A percentile compares a stretch with the other conserved stretches of the same genome.
Evolutionary conservation across 2,888 invertebrate species (phyloP).

Genomic region (Phaonia tiefii): DNA sequence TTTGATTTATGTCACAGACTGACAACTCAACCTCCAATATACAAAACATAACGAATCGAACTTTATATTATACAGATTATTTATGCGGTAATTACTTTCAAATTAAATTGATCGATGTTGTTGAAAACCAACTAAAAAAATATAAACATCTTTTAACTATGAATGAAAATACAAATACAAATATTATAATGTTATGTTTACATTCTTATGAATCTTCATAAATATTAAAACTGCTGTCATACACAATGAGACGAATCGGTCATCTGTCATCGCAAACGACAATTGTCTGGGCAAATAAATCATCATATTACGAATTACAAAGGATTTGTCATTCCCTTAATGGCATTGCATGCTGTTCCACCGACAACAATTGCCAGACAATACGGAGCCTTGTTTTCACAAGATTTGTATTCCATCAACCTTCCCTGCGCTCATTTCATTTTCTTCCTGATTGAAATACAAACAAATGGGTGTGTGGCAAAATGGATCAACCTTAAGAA

Average conservation of each 20-base stretch:
- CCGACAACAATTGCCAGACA: slow-evolving; percentile 61
- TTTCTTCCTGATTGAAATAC: slow-evolving; percentile 8
- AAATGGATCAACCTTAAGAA: slow-evolving; percentile 52
- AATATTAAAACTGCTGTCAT: background rate
- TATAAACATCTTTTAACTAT: background rate
- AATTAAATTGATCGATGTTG: slow-evolving; percentile 45
- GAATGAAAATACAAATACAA: no score
- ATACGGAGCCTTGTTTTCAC: slow-evolving; percentile 60
- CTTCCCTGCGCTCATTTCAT: background rate
- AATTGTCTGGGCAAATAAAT: slow-evolving; percentile 32
- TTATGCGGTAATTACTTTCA: slow-evolving; percentile 19
- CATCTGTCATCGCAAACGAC: slow-evolving; percentile 6
- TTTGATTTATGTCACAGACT: slow-evolving; percentile 27
- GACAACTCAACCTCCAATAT: background rate
- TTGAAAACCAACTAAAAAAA: background rate
- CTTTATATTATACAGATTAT: background rate
- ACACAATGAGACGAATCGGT: background rate
- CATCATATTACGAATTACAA: slow-evolving; percentile 45
- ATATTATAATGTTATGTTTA: background rate
- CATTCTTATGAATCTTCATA: background rate
- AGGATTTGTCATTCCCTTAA: slow-evolving; percentile 69
- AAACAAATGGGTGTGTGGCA: slow-evolving; percentile 33
- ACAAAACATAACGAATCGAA: no score
- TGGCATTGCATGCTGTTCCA: slow-evolving; percentile 65
- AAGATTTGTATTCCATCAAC: slow-evolving; percentile 48